Evolutionary conservation across 2,113 vertebrate species (phyloP), one percentile per base, ranked within the genome.

Genomic region (Pantherophis guttatus): DNA sequence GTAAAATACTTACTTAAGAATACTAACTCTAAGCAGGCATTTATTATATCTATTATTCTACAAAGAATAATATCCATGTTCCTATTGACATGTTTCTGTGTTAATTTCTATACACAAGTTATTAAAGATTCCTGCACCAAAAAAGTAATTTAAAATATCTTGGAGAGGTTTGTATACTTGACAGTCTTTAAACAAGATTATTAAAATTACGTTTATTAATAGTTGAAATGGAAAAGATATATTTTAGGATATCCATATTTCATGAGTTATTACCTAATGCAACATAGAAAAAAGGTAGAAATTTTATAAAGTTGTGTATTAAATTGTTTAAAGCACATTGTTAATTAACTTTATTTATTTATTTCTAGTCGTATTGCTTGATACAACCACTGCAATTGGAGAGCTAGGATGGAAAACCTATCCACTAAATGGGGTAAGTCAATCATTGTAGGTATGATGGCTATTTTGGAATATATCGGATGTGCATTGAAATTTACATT

Each of bases 401-500:
- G 99, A 99, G 93, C 98, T 99, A 11, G 98, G 98, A 98, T 99
- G 99, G 99, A 99, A 98, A 97, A 98, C 98, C 1, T 99, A 99
- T 97, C 99, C 99, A 62, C 96, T 99, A 97, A 99, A 99, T 94
- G 98, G 99, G 98, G 99, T 99, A 98, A 99, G 99, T 98, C 91
- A 89, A 55, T 88, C 33, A 88, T 44, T 75, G 44, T 81, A 94
- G 0, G 92, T 24, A 21, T 87, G 81, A 92, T 86, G 17, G 33
- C 7, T 44, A 44, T 81, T 75, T 19, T 21, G 7, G 75, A 44
- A 81, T 81, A 44, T 81, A 81, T 81, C 8, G 9, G 17, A 81
- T 44, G 0, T 81, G 33, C 75, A 81, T 81, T 81, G 17, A 81
- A 81, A 9, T 81, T 10, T 81, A 70, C 11, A 65, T 65, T 65